Base-by-base conservation (phyloP, 2,888 invertebrate species). In the Xylota sylvarum region DNA sequence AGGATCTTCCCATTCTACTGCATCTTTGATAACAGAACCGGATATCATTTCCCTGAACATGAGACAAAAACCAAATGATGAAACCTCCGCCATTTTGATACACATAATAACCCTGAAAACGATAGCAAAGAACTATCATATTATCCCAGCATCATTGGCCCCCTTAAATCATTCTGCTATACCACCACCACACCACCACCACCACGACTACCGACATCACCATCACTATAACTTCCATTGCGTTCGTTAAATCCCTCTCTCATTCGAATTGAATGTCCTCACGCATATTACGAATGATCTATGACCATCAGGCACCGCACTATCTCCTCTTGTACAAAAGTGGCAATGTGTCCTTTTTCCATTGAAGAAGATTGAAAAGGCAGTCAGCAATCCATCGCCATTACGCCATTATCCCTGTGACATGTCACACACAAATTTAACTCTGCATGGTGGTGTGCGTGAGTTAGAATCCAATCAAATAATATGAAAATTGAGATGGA, bases 381-480 rank as follows among this genome's bases (percentile, higher is more conserved):
- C 73, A 86, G 82, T 58, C 83, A 86, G 77, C 82, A 86, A 86
- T 86, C 82, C 86, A 82, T 86, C 86, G 86, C 82, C 86, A 82
- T 86, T 86, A 78, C 85, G 65, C 81, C 72, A 80, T 85, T 81
- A 85, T 85, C 81, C 56, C 58, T 48, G 85, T 81, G 76, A 85
- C 85, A 82, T 86, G 86, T 82, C 82, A 73, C 48, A 86, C 56
- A 74, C 62, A 82, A 76, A 80, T 67, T 67, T 50, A 23, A 52
- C 40, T 72, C 30, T 67, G 32, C 46, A 17, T 30, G 23, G 14
- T 23, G 7, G 85, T 73, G 48, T 86, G 76, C 64, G 69, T 73
- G 58, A 27, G 78, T 35, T 32, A n/a, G 48, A 82, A 78, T 86
- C 82, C 85, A 85, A 85, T 85, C 85, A 81, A 81, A 70, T 76